Conservation (phyloP, 2,888 invertebrate species). For the Dysmachus trigonus region DNA sequence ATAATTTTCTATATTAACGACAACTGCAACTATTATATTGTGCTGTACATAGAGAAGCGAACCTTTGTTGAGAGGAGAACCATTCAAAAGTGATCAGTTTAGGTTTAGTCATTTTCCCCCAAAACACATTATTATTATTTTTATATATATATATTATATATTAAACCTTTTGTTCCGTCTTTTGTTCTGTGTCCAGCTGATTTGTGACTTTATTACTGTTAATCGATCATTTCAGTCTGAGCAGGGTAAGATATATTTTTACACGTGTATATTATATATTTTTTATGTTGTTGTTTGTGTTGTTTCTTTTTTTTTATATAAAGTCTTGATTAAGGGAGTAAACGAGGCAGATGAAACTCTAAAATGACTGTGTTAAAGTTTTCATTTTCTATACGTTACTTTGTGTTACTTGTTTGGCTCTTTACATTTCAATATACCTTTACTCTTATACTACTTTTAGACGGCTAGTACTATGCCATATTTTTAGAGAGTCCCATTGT, state of each 20-base stretch:
- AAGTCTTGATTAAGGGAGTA: slow-evolving; percentile 5
- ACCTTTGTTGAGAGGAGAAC: neutral
- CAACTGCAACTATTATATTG: neutral
- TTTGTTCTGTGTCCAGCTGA: slow-evolving; percentile 4
- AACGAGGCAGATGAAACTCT: slow-evolving; percentile 10
- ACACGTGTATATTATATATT: neutral
- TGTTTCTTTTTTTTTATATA: slow-evolving; percentile 4
- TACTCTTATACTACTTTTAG: neutral
- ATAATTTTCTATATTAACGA: slow-evolving; percentile 11
- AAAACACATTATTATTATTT: neutral
- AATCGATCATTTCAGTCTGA: neutral
- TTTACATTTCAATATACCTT: neutral
- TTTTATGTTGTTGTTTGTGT: slow-evolving; percentile 36
- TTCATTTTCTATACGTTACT: neutral
- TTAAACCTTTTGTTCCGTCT: neutral
- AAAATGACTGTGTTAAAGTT: slow-evolving; percentile 33
- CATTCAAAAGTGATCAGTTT: slow-evolving; percentile 17
- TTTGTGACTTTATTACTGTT: slow-evolving; percentile 12
- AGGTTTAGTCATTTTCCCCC: neutral
- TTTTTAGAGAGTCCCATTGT: neutral
- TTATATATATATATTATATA: slow-evolving; percentile 1
- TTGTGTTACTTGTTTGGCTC: neutral
- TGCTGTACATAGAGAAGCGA: neutral
- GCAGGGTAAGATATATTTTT: slow-evolving; percentile 20
- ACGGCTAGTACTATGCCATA: neutral